Evolutionary conservation across 30 jellyfish, hydroid and myxozoan genomes (phyloP), one percentile per base, ranked within the genome.

Genomic region (Pelagia noctiluca): DNA sequence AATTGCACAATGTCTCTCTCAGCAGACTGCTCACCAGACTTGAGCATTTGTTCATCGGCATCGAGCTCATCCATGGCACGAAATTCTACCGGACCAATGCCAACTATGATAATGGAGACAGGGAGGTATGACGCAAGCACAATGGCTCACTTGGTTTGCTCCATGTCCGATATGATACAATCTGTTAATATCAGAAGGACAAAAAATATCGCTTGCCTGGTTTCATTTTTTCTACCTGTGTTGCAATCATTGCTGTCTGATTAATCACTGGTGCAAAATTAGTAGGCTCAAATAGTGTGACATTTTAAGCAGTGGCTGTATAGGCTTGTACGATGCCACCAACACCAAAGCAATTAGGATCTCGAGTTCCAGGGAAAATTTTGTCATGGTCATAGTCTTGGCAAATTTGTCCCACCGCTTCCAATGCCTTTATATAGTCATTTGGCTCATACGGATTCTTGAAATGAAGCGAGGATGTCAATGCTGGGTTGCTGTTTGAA

Each of bases 1-100:
- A 92, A 92, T 77, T 92, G 98, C 11, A 92, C 98, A 76, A 92
- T 92, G 77, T 92, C 98, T 49, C 95, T 90, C 32, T 87, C 93
- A 4, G 98, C 98, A 30, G 50, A 32, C 23, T 71, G 61, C 34
- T 90, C 98, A 36, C 84, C 50, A 31, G 18, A 80, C 32, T 54
- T 47, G 71, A 92, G 71, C 29, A 37, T 68, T 5, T 33, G 81
- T n/a, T 80, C 77, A 66, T 92, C 98, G 8, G 89, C 90, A 87
- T 92, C 98, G n/a, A 92, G 64, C 70, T 86, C 97, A 10, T 86
- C 96, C 98, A 92, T 92, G 29, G 98, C 85, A 73, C 75, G 92
- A 77, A 92, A 92, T 21, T 86, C 91, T 42, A 96, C 98, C 13
- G 89, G 76, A n/a, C 98, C 98, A 35, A 92, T 93, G 10, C 98